Conservation (phyloP, 1,140 invertebrate genomes). For the Fopius arisanus region DNA sequence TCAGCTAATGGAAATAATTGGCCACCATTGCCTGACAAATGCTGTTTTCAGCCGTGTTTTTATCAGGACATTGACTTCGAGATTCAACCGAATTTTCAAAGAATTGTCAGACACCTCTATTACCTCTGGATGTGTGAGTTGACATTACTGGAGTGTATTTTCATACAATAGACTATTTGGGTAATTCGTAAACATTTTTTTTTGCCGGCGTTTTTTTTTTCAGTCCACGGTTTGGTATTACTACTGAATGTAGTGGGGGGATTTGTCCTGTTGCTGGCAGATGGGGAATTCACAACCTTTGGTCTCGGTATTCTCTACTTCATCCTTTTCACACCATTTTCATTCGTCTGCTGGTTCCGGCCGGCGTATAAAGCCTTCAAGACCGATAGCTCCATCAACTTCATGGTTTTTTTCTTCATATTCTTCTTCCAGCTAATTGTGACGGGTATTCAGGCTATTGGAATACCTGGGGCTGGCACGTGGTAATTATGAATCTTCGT, state of each 20-base stretch:
- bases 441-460: slow-evolving; percentile 87
- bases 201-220: slow-evolving; percentile 63
- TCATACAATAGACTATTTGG: not conserved
- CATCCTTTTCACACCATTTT: slow-evolving; percentile 93
- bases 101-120: slow-evolving; percentile 92
- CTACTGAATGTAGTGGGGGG: slow-evolving; percentile 87
- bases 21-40: slow-evolving; percentile 93
- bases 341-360: slow-evolving; percentile 97
- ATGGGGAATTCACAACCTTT: slow-evolving; percentile 79
- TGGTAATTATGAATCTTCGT: slow-evolving; percentile 78
- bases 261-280: slow-evolving; percentile 73
- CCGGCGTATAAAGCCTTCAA: slow-evolving; percentile 87
- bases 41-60: slow-evolving; percentile 96
- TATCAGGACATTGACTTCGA: slow-evolving; percentile 99
- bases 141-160: not conserved
- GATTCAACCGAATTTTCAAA: slow-evolving; percentile 97
- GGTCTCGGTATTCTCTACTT: slow-evolving; percentile 90
- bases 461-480: slow-evolving; percentile 79
- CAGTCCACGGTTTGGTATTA: slow-evolving; percentile 89
- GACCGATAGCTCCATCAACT: slow-evolving; percentile 98
- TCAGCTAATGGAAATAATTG: slow-evolving; percentile 83
- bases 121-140: slow-evolving; percentile 96
- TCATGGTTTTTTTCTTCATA: slow-evolving; percentile 99
- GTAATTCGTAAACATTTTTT: slow-evolving; percentile 25
- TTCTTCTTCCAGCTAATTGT: slow-evolving; percentile 98